Conservation (phyloP, 1,140 invertebrate genomes). For the Diploscapter pachys region DNA sequence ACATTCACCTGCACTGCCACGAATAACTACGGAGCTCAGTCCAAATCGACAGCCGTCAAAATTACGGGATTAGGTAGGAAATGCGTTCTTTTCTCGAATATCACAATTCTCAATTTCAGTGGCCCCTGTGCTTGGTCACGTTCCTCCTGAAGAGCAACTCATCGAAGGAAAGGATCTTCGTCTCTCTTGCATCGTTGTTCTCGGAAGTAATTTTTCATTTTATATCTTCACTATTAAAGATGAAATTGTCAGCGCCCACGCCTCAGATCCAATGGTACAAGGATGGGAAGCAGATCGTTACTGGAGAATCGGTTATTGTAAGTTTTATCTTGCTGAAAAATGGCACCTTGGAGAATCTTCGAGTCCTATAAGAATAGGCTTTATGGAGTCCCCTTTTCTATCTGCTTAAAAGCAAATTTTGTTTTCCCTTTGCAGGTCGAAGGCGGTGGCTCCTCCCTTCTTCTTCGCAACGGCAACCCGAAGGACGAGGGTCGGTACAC, state of each 20-base stretch:
- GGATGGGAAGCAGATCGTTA: conserved; percentile 48
- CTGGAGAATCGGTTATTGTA: conserved; percentile 24
- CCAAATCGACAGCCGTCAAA: conserved; percentile 59
- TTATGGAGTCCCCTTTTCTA: no score
- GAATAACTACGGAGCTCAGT: conserved; percentile 61
- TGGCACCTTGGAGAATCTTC: no score
- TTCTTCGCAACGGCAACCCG: conserved; percentile 42
- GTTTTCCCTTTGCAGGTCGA: conserved; percentile 39
- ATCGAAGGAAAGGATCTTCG: conserved; percentile 54
- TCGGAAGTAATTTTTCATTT: conserved; percentile 48
- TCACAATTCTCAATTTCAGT: conserved; percentile 9
- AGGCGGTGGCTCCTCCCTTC: conserved; percentile 44
- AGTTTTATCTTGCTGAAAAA: background rate
- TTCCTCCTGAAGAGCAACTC: conserved; percentile 52
- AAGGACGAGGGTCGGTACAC: conserved; percentile 61
- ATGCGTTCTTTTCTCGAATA: no score
- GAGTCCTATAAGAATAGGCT: no score
- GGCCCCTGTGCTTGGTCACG: conserved; percentile 46
- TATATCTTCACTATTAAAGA: no score
- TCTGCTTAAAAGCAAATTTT: no score
- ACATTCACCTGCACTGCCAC: conserved; percentile 61
- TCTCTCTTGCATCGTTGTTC: conserved; percentile 60
- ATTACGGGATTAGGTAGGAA: conserved; percentile 60
- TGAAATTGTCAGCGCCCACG: conserved; percentile 48
- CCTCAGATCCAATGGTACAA: conserved; percentile 62